These are phyloP conservation scores for Ectropis crepuscularia DNA, from an alignment of 2,888 invertebrate genomes.

Conservation along the genomic window DNA sequence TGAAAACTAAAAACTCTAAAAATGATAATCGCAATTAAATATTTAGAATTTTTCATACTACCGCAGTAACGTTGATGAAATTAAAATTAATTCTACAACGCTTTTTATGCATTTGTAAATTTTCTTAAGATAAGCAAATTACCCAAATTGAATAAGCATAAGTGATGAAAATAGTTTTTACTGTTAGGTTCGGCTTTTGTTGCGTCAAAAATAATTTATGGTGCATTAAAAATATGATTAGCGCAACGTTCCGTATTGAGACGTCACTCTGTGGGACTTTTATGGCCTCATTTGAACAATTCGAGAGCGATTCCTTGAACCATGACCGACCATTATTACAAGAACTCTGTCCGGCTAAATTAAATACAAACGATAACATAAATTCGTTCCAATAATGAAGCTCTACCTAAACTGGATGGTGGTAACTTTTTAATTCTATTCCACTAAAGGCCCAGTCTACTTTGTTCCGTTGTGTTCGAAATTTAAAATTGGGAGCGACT, in stretches of 20 bases:
- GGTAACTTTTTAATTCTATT: slow-evolving; percentile 52
- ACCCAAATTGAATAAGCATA: slow-evolving; percentile 46
- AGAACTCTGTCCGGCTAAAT: slow-evolving; percentile 49
- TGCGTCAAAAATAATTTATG: slow-evolving; percentile 65
- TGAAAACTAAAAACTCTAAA: too few relatives aligned
- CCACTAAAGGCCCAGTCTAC: slow-evolving; percentile 50
- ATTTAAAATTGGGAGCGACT: slow-evolving; percentile 65
- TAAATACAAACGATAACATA: slow-evolving; percentile 33
- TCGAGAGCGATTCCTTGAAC: slow-evolving; percentile 75
- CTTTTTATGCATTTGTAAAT: neutral
- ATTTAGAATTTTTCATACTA: too few relatives aligned
- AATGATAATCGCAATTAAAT: too few relatives aligned
- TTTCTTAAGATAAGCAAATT: slow-evolving; percentile 34
- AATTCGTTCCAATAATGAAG: slow-evolving; percentile 39
- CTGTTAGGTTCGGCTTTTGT: slow-evolving; percentile 57
- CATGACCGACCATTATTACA: slow-evolving; percentile 59
- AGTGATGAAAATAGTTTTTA: slow-evolving; percentile 56
- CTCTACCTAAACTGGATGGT: slow-evolving; percentile 46
- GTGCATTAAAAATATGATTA: slow-evolving; percentile 77
- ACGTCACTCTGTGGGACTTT: slow-evolving; percentile 74
- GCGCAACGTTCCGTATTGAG: slow-evolving; percentile 68
- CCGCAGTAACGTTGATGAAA: too few relatives aligned
- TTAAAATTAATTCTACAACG: too few relatives aligned
- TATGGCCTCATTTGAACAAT: slow-evolving; percentile 76
- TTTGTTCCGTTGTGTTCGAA: slow-evolving; percentile 60